Percentiles rank a stretch among this genome's conserved stretches.
Evolutionary conservation across 2,797 vertebrate species (phyloP).

Genomic region (Mus caroli): DNA sequence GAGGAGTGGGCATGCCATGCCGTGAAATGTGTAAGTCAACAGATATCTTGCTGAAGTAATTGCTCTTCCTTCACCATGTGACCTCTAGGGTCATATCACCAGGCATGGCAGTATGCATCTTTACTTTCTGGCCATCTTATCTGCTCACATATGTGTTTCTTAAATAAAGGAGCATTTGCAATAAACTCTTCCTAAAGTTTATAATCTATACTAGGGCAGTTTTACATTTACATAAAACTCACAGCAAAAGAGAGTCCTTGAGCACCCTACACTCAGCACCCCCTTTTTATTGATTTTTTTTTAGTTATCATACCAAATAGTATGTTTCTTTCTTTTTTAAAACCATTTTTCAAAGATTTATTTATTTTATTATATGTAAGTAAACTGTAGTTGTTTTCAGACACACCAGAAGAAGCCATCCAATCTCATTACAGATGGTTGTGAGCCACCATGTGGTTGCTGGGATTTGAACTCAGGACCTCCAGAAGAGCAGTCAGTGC

Average conservation of each 20-base stretch:
- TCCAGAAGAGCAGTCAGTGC: no score
- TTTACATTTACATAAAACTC: constrained; percentile 24
- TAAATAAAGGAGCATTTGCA: neutral
- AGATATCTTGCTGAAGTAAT: neutral
- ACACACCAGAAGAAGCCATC: no score
- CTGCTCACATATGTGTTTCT: neutral
- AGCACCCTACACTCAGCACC: neutral
- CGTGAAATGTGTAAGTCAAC: neutral
- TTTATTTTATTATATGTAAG: no score
- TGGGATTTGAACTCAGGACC: no score
- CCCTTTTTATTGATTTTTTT: neutral
- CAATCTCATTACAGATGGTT: no score
- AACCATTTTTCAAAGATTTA: no score
- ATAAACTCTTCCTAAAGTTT: neutral
- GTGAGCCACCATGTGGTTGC: no score
- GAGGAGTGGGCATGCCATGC: neutral
- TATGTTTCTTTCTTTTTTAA: neutral
- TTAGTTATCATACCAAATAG: neutral
- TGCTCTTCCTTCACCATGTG: no score
- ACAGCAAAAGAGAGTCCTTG: neutral
- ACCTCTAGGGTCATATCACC: neutral
- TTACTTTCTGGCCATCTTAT: neutral
- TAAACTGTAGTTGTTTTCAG: no score
- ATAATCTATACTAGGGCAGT: neutral
- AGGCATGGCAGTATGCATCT: neutral